phyloP scores from a whole-genome alignment of 92 coral and sea anemone species.

The Bergia puertoricense region DNA sequence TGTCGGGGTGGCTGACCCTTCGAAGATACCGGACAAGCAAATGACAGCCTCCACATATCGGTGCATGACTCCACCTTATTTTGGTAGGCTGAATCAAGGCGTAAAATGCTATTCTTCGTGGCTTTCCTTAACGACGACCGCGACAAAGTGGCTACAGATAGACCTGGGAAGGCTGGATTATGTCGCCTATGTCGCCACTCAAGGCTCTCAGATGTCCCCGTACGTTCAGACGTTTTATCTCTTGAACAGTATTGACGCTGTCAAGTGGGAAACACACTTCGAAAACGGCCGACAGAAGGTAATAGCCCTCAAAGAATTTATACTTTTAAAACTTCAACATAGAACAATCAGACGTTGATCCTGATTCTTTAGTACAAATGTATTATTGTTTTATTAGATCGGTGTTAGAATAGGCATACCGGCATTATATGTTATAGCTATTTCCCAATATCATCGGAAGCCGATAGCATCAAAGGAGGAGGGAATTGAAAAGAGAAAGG shows the following conservation, averaged over 20 bases:
- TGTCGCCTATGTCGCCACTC: not conserved
- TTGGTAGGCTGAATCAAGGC: not conserved
- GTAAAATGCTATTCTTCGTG: not conserved
- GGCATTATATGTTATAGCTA: no score
- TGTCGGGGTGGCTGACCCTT: not conserved
- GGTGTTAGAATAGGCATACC: no score
- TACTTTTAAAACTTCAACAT: no score
- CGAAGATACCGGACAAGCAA: not conserved
- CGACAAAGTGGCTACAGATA: conserved; percentile 1
- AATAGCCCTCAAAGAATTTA: not conserved
- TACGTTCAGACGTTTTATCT: conserved; percentile 2
- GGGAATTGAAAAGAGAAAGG: no score
- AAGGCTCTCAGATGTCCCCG: not conserved
- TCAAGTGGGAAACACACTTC: not conserved
- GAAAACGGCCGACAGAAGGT: conserved; percentile 18
- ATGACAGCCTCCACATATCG: not conserved
- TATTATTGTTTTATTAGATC: no score
- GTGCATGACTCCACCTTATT: conserved; percentile 4
- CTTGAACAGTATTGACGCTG: not conserved
- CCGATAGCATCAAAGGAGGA: no score
- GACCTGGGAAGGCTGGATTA: not conserved
- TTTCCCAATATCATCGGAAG: no score
- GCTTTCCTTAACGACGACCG: not conserved
- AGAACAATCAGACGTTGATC: no score
- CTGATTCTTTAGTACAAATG: no score